Evolutionary conservation across 1,140 invertebrate species (phyloP), one percentile per base, ranked within the genome.

Genomic region (Nixonia krombeini): DNA sequence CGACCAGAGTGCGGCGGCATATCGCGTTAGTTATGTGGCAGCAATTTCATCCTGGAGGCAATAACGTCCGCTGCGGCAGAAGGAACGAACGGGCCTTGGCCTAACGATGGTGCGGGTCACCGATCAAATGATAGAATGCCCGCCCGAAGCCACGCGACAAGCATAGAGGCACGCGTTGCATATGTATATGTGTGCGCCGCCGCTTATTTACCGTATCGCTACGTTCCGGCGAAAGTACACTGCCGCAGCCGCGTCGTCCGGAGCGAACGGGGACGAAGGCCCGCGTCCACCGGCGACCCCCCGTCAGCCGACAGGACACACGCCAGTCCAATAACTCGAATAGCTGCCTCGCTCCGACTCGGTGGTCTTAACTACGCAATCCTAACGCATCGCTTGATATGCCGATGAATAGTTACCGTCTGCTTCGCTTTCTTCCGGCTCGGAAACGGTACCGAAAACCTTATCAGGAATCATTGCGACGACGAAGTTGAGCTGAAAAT

Each of bases 141-240:
- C 42, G 58, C 64, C 64, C 37, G 49, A 28, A 56, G 69, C 52
- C 69, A 71, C 69, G 58, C 58, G 64, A 71, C 57, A 41, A 45
- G 42, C 50, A 31, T 50, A 52, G 17, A 25, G 17, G 21, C 21
- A 21, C 18, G 21, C 21, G 40, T 25, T 25, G 15, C 37, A 21
- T 21, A 21, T 40, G 13, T 40, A 16, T 16, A 12, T 16, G 16
- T 37, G 33, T 37, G 37, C 18, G 16, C 15, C 35, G 8, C 15
- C 35, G 35, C 15, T 37, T 37, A 12, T 37, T 37, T 16, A 37
- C 35, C 12, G 15, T 15, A 37, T 17, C 12, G 12, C 4, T 37
- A 2, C 7, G 15, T 37, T 37, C n/a, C 15, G 15, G 16, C 15
- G 16, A 37, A 37, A 37, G 35, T 37, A 37, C 35, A 37, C 35